phyloP scores from a whole-genome alignment of 2,113 vertebrate genomes.

The Leucopternis melanops region DNA sequence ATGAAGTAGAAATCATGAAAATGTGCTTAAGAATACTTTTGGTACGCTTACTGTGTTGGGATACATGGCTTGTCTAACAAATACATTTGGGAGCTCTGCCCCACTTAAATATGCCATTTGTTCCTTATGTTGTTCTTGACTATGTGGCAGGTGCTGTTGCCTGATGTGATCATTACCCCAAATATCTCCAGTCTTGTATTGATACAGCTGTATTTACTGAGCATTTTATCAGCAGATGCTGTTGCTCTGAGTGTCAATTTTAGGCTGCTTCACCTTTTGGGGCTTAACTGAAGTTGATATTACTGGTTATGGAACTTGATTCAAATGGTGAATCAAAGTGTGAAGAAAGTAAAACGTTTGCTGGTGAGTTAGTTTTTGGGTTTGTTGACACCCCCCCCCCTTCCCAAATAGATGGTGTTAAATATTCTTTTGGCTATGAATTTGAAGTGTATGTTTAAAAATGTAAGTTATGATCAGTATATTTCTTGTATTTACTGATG shows the following conservation, averaged over 20 bases:
- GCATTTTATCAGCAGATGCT: background rate
- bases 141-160: constrained; percentile 20
- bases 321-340: constrained; percentile 13
- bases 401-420: background rate
- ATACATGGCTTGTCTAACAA: background rate
- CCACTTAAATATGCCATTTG: constrained; percentile 22
- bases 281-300: background rate
- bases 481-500: background rate
- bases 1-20: background rate
- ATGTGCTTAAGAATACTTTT: background rate
- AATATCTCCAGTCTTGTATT: background rate
- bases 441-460: background rate
- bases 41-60: background rate
- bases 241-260: background rate
- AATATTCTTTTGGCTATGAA: background rate
- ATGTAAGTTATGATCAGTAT: background rate
- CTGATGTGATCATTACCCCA: background rate
- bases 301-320: background rate
- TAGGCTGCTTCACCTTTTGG: background rate
- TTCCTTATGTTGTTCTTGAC: constrained; percentile 15
- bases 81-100: background rate
- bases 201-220: background rate
- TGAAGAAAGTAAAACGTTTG: background rate
- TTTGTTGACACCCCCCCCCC: background rate
- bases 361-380: background rate